phyloP scores from a whole-genome alignment of 2,113 vertebrate species.

The Brachypteracias leptosomus region DNA sequence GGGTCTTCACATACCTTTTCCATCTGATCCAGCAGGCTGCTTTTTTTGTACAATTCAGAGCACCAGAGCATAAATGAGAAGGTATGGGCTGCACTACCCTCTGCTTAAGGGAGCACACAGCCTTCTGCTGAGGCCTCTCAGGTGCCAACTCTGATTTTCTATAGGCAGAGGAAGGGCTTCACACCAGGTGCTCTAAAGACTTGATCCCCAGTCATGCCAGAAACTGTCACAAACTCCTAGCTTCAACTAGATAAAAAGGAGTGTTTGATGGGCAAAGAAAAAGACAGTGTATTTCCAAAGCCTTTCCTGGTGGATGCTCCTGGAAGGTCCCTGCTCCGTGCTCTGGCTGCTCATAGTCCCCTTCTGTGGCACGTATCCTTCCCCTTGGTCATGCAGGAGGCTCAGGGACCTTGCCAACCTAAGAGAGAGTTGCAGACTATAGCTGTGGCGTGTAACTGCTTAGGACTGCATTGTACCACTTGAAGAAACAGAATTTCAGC shows the following conservation, averaged over 20 bases:
- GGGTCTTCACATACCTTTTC: background rate
- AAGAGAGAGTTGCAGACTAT: background rate
- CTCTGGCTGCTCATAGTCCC: background rate
- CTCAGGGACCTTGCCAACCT: background rate
- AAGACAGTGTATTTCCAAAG: background rate
- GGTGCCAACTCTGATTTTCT: background rate
- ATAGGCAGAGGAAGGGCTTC: background rate
- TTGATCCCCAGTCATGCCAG: background rate
- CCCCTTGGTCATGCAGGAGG: background rate
- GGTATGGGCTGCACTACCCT: background rate
- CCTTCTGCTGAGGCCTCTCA: background rate
- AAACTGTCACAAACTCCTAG: background rate
- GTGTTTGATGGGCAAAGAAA: background rate
- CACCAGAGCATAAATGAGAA: background rate
- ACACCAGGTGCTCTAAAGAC: accelerated
- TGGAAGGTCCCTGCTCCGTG: accelerated
- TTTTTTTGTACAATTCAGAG: background rate
- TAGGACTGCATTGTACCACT: background rate
- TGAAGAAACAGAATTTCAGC: background rate
- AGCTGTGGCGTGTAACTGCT: background rate
- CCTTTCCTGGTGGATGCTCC: background rate
- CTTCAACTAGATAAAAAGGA: background rate
- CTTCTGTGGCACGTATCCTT: background rate
- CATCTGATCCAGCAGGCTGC: background rate
- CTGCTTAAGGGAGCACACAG: background rate